Conservation (phyloP, 2,888 invertebrate species). For the Ennomos quercinarius region DNA sequence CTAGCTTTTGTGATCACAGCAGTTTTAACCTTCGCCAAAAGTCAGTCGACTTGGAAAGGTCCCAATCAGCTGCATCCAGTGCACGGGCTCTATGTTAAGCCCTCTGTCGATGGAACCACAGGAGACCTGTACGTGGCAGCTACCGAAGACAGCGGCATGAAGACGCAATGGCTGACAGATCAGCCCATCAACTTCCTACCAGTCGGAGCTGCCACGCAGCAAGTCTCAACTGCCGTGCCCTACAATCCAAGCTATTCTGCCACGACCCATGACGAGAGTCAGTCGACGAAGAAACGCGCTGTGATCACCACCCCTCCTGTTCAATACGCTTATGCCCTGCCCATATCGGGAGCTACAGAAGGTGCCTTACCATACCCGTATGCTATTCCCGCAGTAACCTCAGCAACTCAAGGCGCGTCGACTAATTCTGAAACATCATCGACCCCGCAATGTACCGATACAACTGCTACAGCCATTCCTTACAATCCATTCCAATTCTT, state of each 20-base stretch:
- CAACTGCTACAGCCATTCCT: conserved; percentile 43
- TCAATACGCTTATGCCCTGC: conserved; percentile 66
- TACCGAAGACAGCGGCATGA: conserved; percentile 70
- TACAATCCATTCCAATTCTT: conserved; percentile 67
- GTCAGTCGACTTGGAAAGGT: conserved; percentile 55
- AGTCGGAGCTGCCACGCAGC: conserved; percentile 48
- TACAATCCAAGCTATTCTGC: conserved; percentile 46
- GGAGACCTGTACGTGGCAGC: conserved; percentile 80
- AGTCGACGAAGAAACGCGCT: conserved; percentile 61
- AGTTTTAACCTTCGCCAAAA: conserved; percentile 39
- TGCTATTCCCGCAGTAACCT: conserved; percentile 43
- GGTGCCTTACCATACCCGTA: conserved; percentile 58
- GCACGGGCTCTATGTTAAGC: conserved; percentile 73
- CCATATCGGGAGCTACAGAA: conserved; percentile 50
- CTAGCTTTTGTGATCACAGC: conserved; percentile 21
- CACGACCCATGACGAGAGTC: conserved; percentile 51
- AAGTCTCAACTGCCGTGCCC: conserved; percentile 35
- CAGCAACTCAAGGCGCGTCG: conserved; percentile 35
- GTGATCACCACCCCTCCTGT: conserved; percentile 56
- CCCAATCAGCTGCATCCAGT: conserved; percentile 69
- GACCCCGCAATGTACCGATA: conserved; percentile 47
- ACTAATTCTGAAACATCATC: conserved; percentile 50
- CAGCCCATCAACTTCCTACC: conserved; percentile 70
- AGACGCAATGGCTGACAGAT: conserved; percentile 74
- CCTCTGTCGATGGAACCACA: conserved; percentile 72